Conservation (phyloP, 2,888 invertebrate species). For the Entomobrya proxima region DNA sequence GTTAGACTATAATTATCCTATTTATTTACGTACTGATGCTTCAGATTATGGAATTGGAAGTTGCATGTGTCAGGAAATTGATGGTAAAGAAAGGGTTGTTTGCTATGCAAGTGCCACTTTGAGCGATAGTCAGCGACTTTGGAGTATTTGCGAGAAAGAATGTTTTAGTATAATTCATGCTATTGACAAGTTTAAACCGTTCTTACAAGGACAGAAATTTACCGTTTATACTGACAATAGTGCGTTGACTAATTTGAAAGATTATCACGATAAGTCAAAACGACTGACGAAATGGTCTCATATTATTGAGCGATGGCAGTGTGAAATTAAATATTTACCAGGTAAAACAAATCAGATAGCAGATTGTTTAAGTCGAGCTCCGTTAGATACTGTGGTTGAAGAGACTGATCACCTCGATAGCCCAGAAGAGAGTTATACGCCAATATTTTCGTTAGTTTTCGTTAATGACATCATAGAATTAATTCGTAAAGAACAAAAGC, state of each 20-base stretch:
- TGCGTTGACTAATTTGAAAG: conserved; percentile 15
- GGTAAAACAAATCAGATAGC: conserved; percentile 40
- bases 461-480: background rate
- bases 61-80: background rate
- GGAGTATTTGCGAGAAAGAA: background rate
- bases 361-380: conserved; percentile 37
- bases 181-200: background rate
- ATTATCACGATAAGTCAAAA: conserved; percentile 9
- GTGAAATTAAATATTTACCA: conserved; percentile 28
- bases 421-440: background rate
- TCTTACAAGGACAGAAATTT: conserved; percentile 15
- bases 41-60: background rate
- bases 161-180: conserved; percentile 19
- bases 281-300: conserved; percentile 3
- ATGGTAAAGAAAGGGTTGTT: background rate
- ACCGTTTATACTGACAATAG: conserved; percentile 12
- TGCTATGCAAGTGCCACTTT: background rate
- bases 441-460: background rate
- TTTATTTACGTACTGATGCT: background rate
- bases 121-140: background rate
- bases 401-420: background rate
- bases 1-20: background rate
- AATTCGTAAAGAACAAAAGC: background rate
- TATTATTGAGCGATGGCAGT: conserved; percentile 33
- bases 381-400: background rate